phyloP scores from a whole-genome alignment of 2,113 vertebrate species.

The Melanerpes aurifrons region DNA sequence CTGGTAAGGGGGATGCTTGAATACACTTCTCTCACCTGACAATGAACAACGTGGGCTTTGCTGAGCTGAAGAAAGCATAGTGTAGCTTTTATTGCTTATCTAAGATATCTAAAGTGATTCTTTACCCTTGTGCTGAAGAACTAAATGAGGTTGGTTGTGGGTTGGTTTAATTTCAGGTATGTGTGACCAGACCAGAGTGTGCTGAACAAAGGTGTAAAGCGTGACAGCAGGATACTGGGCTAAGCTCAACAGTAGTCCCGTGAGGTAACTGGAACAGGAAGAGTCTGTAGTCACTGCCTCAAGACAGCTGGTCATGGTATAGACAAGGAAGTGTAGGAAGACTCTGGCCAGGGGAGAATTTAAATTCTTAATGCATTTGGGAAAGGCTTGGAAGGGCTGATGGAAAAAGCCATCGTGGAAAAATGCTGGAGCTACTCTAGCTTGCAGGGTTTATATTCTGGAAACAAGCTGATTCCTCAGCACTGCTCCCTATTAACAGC shows the following conservation, averaged over 20 bases:
- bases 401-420: background rate
- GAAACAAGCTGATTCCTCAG: conserved; percentile 21
- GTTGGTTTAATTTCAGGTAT: background rate
- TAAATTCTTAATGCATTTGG: background rate
- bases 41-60: background rate
- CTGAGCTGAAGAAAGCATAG: background rate
- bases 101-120: background rate
- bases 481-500: background rate
- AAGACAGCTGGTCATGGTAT: background rate
- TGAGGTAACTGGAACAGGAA: background rate
- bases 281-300: background rate
- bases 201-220: background rate
- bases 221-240: background rate
- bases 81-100: conserved; percentile 44
- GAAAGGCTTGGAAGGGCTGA: background rate
- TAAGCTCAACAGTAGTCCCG: background rate
- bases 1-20: background rate
- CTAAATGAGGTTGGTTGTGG: background rate
- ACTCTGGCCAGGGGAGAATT: background rate
- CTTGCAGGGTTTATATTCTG: conserved; percentile 3
- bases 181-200: background rate
- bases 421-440: background rate
- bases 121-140: conserved; percentile 2
- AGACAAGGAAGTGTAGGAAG: background rate
- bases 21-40: background rate